phyloP scores from a whole-genome alignment of 2,113 vertebrate genomes.

The Podocnemis expansa region DNA sequence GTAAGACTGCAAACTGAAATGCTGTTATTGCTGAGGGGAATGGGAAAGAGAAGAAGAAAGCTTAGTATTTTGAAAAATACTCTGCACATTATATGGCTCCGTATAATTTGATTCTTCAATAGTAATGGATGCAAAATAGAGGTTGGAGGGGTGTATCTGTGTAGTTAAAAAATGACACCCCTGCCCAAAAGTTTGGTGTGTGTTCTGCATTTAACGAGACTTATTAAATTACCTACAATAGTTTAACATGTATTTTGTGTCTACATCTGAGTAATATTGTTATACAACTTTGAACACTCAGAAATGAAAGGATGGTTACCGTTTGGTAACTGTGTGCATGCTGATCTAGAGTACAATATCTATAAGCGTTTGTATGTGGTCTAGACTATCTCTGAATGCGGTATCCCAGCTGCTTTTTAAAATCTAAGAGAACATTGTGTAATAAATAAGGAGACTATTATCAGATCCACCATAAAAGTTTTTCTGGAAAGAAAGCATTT shows the following conservation, averaged over 20 bases:
- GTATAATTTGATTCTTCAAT: not conserved
- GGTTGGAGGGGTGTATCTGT: conserved; percentile 20
- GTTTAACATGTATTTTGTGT: not conserved
- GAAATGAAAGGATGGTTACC: not conserved
- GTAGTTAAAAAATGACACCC: conserved; percentile 2
- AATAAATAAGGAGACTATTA: not conserved
- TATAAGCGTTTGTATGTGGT: not conserved
- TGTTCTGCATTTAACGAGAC: conserved; percentile 31
- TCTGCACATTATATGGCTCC: not conserved
- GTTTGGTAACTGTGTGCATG: not conserved
- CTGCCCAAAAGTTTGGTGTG: not conserved
- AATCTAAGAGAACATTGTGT: not conserved
- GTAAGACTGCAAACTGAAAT: conserved; percentile 55
- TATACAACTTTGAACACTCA: not conserved
- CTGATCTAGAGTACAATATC: not conserved
- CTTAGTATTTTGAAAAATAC: conserved; percentile 23
- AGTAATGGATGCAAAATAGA: conserved; percentile 1
- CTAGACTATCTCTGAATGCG: not conserved
- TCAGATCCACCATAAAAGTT: not conserved
- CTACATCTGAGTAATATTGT: not conserved
- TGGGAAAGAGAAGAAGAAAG: conserved; percentile 17
- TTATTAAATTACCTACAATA: not conserved
- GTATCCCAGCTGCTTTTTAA: not conserved
- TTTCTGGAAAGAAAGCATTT: not conserved
- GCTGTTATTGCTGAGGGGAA: conserved; percentile 1